Conservation (phyloP, 2,888 invertebrate genomes). For the Stenichneumon culpator region DNA sequence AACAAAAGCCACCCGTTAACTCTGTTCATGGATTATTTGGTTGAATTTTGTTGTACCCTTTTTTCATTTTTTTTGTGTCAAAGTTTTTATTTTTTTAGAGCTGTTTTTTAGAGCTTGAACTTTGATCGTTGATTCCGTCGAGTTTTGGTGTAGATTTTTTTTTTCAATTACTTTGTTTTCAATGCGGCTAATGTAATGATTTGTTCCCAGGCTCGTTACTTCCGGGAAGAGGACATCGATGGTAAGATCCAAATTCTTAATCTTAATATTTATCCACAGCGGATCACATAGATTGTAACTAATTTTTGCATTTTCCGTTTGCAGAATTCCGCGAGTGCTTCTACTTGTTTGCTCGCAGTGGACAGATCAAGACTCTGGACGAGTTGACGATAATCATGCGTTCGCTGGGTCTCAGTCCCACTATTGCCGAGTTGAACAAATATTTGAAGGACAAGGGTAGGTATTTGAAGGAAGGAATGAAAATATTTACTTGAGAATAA, state of each 20-base stretch:
- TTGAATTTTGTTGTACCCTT: neutral
- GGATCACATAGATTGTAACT: neutral
- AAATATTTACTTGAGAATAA: neutral
- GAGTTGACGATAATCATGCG: slow-evolving; percentile 98
- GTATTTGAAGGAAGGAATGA: too few species aligned
- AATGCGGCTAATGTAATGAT: neutral
- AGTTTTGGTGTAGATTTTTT: neutral
- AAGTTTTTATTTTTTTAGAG: neutral
- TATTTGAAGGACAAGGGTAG: slow-evolving; percentile 91
- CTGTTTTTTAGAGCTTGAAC: too few species aligned
- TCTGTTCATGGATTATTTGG: neutral
- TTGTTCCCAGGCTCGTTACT: slow-evolving; percentile 93
- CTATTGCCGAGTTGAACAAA: slow-evolving; percentile 94
- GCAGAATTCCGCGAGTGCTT: slow-evolving; percentile 98
- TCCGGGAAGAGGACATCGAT: slow-evolving; percentile 97
- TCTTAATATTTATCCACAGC: neutral
- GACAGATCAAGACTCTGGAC: slow-evolving; percentile 94
- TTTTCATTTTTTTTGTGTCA: neutral
- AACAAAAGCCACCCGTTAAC: too few species aligned
- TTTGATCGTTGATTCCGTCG: neutral
- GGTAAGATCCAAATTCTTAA: slow-evolving; percentile 88
- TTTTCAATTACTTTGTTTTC: neutral
- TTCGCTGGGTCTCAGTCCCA: slow-evolving; percentile 97
- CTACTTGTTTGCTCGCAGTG: slow-evolving; percentile 96
- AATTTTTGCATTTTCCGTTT: slow-evolving; percentile 77